A percentile compares a stretch with the other conserved stretches of the same genome.
These are phyloP conservation scores for Zeugodacus cucurbitae DNA, from an alignment of 1,140 invertebrate species.

Conservation along the genomic window DNA sequence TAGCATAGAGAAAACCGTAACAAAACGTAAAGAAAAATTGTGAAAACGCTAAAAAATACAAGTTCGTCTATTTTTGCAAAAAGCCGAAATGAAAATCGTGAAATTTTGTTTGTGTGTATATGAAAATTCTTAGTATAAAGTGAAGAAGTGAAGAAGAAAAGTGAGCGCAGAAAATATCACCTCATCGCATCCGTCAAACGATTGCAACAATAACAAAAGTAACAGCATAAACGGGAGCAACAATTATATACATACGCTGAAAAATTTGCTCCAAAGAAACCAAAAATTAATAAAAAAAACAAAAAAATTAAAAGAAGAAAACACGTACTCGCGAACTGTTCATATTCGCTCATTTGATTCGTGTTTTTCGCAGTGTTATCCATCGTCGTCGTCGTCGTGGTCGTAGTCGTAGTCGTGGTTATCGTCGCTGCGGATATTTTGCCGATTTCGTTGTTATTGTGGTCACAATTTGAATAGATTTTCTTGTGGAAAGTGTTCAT, in stretches of 20 bases:
- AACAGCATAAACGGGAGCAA: not conserved
- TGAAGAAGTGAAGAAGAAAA: not conserved
- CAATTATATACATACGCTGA: conserved; percentile 22
- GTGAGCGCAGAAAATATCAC: conserved; percentile 25
- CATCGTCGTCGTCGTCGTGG: not conserved
- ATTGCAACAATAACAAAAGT: conserved; percentile 4
- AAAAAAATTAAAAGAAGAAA: not conserved
- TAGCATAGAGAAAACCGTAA: not conserved
- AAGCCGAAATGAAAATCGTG: not conserved
- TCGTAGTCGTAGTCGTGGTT: not conserved
- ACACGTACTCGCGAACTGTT: not conserved
- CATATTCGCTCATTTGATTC: conserved; percentile 3
- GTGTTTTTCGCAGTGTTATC: not conserved
- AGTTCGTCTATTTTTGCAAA: conserved; percentile 19
- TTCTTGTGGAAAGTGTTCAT: conserved; percentile 6
- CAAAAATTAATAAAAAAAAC: not conserved
- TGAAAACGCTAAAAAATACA: not conserved
- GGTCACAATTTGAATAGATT: conserved; percentile 1
- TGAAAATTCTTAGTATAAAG: not conserved
- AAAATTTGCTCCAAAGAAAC: not conserved
- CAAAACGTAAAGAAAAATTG: not conserved
- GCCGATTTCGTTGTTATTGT: conserved; percentile 12
- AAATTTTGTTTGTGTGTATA: conserved; percentile 19
- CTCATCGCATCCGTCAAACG: conserved; percentile 29
- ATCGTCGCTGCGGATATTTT: conserved; percentile 3